phyloP scores from a whole-genome alignment of 1,140 invertebrate genomes.

The Scaptomyza hsui region DNA sequence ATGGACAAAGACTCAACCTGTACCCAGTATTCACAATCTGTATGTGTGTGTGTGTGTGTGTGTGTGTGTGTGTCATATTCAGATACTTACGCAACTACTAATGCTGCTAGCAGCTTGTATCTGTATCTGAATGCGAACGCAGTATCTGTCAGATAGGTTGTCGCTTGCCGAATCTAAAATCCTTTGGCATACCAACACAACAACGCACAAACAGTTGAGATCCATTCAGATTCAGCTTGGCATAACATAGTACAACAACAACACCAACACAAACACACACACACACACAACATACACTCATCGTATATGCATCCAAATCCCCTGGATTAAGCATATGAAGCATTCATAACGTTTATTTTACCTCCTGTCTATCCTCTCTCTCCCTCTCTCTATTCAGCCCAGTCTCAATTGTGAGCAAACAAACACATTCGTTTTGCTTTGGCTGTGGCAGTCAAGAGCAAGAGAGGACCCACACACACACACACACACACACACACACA shows the following conservation, averaged over 20 bases:
- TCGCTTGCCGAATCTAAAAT: constrained; percentile 53
- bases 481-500: constrained; percentile 7
- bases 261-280: constrained; percentile 11
- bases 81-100: constrained; percentile 4
- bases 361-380: constrained; percentile 25
- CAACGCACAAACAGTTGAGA: not conserved
- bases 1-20: constrained; percentile 62
- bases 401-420: constrained; percentile 44
- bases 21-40: constrained; percentile 32
- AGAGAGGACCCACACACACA: not conserved
- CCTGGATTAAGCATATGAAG: constrained; percentile 82
- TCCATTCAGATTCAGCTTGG: not conserved
- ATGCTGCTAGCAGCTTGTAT: constrained; percentile 11
- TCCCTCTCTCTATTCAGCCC: constrained; percentile 5
- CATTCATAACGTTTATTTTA: constrained; percentile 82
- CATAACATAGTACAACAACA: constrained; percentile 3
- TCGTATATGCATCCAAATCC: constrained; percentile 80
- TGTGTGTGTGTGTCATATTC: not conserved
- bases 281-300: constrained; percentile 35
- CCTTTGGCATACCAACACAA: constrained; percentile 63
- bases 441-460: constrained; percentile 10
- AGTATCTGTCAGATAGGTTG: constrained; percentile 66
- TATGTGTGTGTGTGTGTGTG: not conserved
- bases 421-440: constrained; percentile 52
- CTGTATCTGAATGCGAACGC: constrained; percentile 14